Evolutionary conservation across 2,888 invertebrate species (phyloP).

Genomic region (Uloborus plumipes): DNA sequence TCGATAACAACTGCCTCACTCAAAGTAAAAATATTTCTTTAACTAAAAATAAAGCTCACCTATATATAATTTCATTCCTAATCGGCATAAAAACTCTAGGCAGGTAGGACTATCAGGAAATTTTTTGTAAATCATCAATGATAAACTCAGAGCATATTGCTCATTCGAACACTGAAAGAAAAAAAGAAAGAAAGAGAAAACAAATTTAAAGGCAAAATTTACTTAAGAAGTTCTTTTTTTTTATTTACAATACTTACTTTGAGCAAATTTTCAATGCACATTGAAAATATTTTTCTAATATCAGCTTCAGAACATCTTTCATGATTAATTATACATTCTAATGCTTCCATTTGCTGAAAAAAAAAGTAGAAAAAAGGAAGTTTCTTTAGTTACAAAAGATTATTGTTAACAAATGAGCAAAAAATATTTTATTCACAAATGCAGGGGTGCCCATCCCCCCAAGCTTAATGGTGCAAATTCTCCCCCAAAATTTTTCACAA

Average conservation of each 20-base stretch:
- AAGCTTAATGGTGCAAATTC: too few relatives aligned
- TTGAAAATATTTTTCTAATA: slow-evolving; percentile 43
- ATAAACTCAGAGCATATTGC: slow-evolving; percentile 24
- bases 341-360: slow-evolving; percentile 28
- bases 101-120: slow-evolving; percentile 32
- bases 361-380: not conserved
- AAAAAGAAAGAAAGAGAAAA: not conserved
- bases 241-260: slow-evolving; percentile 24
- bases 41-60: slow-evolving; percentile 18
- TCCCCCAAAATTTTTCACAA: too few relatives aligned
- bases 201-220: not conserved
- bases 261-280: slow-evolving; percentile 29
- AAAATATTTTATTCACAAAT: too few relatives aligned
- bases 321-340: slow-evolving; percentile 27
- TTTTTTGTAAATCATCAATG: slow-evolving; percentile 27
- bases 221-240: too few relatives aligned
- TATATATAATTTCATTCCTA: slow-evolving; percentile 49
- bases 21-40: not conserved
- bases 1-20: too few relatives aligned
- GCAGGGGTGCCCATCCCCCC: too few relatives aligned
- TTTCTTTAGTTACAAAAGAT: too few relatives aligned
- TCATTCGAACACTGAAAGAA: slow-evolving; percentile 26
- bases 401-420: too few relatives aligned
- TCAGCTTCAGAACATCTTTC: slow-evolving; percentile 39
- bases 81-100: slow-evolving; percentile 44